These are phyloP conservation scores for Aelia acuminata DNA, from an alignment of 2,888 invertebrate genomes.

Conservation along the genomic window DNA sequence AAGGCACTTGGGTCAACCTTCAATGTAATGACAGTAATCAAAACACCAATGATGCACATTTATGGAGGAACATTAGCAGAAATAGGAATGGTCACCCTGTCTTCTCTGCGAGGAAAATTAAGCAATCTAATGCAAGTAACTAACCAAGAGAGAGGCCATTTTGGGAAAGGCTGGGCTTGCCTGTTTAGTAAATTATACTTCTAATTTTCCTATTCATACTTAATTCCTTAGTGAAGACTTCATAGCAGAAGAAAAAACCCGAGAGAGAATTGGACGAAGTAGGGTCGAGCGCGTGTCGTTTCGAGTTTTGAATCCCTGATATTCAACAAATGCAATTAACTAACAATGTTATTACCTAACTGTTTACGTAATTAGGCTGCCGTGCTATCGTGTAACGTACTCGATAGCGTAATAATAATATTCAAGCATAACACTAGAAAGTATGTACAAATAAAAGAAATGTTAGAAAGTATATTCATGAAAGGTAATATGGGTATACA, in stretches of 20 bases:
- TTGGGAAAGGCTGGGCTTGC: too few relatives aligned
- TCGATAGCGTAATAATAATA: neutral
- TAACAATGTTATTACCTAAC: neutral
- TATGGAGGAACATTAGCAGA: too few relatives aligned
- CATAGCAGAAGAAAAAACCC: neutral
- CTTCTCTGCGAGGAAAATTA: too few relatives aligned
- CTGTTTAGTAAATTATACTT: neutral
- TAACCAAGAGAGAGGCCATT: too few relatives aligned
- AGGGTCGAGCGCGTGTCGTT: neutral
- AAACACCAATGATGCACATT: too few relatives aligned
- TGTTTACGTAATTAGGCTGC: neutral
- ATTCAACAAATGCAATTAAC: conserved; percentile 2
- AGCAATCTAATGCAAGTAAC: too few relatives aligned
- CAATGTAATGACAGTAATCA: too few relatives aligned
- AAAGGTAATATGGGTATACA: neutral
- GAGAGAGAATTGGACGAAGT: neutral
- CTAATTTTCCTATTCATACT: neutral
- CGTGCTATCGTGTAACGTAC: neutral
- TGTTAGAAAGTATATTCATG: neutral
- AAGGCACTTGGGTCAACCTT: too few relatives aligned
- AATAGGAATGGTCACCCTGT: too few relatives aligned
- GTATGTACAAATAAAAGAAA: neutral
- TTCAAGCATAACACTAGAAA: neutral
- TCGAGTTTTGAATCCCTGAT: neutral
- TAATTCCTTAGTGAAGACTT: neutral